Percentiles rank a stretch among this genome's conserved stretches.
Conservation (phyloP, 1,140 invertebrate species). For the Orchestia grillus region DNA sequence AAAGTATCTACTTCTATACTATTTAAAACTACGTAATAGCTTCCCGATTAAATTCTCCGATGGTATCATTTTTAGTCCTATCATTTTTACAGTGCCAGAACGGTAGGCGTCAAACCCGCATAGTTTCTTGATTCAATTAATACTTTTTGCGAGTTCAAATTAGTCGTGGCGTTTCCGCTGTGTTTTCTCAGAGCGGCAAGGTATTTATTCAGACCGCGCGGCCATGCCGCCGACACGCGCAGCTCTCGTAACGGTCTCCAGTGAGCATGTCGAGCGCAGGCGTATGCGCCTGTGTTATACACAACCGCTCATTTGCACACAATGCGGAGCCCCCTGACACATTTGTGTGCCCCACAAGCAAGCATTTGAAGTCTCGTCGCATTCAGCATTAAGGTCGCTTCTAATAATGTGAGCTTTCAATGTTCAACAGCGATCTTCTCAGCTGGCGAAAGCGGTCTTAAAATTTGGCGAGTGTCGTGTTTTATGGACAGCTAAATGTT, state of each 20-base stretch:
- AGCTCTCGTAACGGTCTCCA: not conserved
- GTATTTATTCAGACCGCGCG: not conserved
- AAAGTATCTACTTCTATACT: not conserved
- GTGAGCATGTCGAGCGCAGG: not conserved
- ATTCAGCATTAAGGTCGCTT: not conserved
- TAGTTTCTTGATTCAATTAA: not conserved
- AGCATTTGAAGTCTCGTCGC: not conserved
- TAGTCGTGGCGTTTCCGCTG: not conserved
- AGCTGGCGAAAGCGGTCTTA: not conserved
- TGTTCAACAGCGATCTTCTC: not conserved
- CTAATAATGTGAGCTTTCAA: not conserved
- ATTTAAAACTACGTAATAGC: not conserved
- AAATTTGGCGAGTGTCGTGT: not conserved
- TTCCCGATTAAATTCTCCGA: not conserved
- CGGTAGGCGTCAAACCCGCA: not conserved
- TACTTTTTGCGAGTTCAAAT: not conserved
- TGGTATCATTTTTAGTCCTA: not conserved
- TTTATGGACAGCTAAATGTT: not conserved
- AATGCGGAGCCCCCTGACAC: not conserved
- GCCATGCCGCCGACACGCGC: not conserved
- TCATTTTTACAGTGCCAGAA: not conserved
- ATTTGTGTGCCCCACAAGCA: not conserved
- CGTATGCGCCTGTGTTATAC: not conserved
- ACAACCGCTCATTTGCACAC: not conserved
- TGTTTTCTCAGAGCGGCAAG: not conserved